phyloP scores from a whole-genome alignment of 2,797 vertebrate genomes.

The Parauchenoglanis ngamensis region DNA sequence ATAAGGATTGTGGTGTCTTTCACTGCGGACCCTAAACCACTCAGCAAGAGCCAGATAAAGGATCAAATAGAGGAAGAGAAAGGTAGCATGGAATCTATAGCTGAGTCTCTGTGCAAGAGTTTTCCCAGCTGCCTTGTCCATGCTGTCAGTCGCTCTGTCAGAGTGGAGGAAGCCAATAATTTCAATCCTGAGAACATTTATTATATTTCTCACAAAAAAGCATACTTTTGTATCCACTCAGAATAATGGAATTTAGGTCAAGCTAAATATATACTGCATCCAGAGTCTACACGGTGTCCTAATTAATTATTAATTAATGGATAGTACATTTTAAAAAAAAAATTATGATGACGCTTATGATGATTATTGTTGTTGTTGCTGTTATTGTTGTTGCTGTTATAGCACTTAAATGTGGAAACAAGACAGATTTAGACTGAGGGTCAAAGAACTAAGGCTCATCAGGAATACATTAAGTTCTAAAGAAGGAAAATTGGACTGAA shows the following conservation, averaged over 20 bases:
- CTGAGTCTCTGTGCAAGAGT: constrained; percentile 63
- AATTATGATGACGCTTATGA: background rate
- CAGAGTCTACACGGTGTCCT: no score
- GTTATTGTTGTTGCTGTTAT: background rate
- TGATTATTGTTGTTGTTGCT: background rate
- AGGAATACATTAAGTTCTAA: background rate
- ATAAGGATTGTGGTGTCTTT: constrained; percentile 77
- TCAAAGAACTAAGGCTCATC: background rate
- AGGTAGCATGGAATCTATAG: constrained; percentile 71
- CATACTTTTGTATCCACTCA: constrained; percentile 74
- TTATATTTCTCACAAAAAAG: constrained; percentile 72
- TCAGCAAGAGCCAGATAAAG: constrained; percentile 71
- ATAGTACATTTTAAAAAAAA: background rate
- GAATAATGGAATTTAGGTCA: constrained; percentile 58
- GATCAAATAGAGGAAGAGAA: constrained; percentile 71
- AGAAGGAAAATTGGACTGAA: background rate
- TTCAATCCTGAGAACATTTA: constrained; percentile 76
- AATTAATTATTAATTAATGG: background rate
- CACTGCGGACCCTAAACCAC: constrained; percentile 68
- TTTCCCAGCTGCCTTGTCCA: constrained; percentile 75
- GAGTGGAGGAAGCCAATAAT: constrained; percentile 76
- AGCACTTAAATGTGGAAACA: background rate
- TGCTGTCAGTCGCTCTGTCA: constrained; percentile 75
- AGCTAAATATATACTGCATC: no score
- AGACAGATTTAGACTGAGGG: background rate